These are phyloP conservation scores for Ecdyonurus torrentis DNA, from an alignment of 2,888 invertebrate genomes.

Conservation along the genomic window DNA sequence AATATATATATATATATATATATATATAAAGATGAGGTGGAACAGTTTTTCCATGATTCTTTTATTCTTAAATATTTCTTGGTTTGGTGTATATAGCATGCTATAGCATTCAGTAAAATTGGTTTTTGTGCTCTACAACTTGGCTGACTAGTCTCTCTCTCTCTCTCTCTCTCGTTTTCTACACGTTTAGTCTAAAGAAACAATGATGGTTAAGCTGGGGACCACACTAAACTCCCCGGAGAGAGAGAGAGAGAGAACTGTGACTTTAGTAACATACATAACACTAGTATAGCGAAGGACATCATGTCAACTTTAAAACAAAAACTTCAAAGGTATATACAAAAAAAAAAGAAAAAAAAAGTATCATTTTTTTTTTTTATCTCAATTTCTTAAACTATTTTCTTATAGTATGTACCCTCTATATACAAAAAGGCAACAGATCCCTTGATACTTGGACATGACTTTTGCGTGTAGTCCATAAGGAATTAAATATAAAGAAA, in stretches of 20 bases:
- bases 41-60: not conserved
- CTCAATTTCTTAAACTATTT: not conserved
- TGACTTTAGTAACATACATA: not conserved
- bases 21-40: too few species aligned
- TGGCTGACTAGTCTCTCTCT: not conserved
- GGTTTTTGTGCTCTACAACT: not conserved
- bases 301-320: not conserved
- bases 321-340: not conserved
- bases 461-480: not conserved
- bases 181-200: too few species aligned
- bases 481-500: not conserved
- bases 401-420: not conserved
- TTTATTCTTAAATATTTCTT: too few species aligned
- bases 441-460: not conserved
- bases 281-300: not conserved
- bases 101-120: not conserved
- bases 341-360: not conserved
- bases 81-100: not conserved
- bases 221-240: too few species aligned
- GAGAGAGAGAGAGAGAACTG: not conserved
- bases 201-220: too few species aligned
- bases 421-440: not conserved
- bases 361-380: not conserved
- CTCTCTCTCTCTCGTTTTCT: not conserved
- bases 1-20: too few species aligned